phyloP scores from a whole-genome alignment of 2,797 vertebrate species.

The Hypotaenidia okinawae region DNA sequence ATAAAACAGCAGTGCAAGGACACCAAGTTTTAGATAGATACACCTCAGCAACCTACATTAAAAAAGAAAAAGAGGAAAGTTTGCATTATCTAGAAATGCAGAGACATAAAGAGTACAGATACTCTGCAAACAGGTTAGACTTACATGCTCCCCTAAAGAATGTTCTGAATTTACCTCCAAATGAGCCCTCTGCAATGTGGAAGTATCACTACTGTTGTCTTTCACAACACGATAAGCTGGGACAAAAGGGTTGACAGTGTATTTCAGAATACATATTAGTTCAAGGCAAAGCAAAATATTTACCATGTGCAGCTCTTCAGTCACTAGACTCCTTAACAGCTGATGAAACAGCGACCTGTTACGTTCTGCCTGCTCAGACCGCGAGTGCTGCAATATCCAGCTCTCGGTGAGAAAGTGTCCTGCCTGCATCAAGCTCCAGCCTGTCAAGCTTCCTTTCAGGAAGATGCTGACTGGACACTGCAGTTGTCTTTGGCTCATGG shows the following conservation, averaged over 20 bases:
- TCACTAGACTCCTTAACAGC: constrained; percentile 76
- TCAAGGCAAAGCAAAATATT: constrained; percentile 1
- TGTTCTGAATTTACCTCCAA: background rate
- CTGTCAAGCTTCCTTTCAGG: constrained; percentile 78
- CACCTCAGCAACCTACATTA: constrained; percentile 83
- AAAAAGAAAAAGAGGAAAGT: background rate
- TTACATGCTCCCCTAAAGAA: background rate
- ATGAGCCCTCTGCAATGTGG: background rate
- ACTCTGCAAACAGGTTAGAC: background rate
- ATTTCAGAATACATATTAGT: background rate
- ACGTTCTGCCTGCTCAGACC: background rate
- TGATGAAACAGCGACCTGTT: constrained; percentile 70
- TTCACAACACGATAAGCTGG: background rate
- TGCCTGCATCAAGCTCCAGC: constrained; percentile 75
- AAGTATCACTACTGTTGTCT: background rate
- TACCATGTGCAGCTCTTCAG: constrained; percentile 84
- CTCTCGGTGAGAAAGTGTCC: constrained; percentile 75
- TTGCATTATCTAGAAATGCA: background rate
- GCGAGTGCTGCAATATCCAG: constrained; percentile 83
- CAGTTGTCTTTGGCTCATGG: constrained; percentile 78
- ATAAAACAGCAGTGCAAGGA: constrained; percentile 83
- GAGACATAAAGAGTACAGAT: background rate
- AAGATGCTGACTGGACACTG: constrained; percentile 78
- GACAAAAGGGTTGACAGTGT: too few relatives aligned
- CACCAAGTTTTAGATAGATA: constrained; percentile 70